phyloP scores from a whole-genome alignment of 2,888 invertebrate genomes.

The Dryomyza anilis region DNA sequence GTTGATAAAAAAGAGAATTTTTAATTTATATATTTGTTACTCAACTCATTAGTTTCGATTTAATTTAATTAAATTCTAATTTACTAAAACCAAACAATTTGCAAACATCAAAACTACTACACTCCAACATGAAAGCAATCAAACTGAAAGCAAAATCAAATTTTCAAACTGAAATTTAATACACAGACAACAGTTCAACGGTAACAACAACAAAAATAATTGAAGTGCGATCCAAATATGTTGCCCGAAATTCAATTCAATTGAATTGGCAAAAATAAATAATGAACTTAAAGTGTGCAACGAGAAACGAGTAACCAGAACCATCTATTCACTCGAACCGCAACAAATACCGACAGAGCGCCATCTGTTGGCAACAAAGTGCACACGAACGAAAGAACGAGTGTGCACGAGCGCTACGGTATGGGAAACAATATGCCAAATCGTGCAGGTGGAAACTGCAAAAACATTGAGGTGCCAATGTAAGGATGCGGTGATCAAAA shows the following conservation, averaged over 20 bases:
- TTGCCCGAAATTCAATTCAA: not conserved
- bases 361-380: slow-evolving; percentile 7
- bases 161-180: slow-evolving; percentile 1
- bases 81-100: not conserved
- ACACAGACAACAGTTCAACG: not conserved
- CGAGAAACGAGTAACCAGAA: not conserved
- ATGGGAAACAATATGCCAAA: not conserved
- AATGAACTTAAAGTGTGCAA: slow-evolving; percentile 1
- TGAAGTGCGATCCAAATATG: not conserved
- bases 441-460: not conserved
- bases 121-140: slow-evolving; percentile 3
- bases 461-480: not conserved
- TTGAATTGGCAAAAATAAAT: not conserved
- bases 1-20: too few species aligned
- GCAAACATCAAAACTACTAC: not conserved
- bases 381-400: not conserved
- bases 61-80: too few species aligned
- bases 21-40: too few species aligned
- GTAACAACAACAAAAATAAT: not conserved
- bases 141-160: slow-evolving; percentile 17
- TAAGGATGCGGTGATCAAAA: not conserved
- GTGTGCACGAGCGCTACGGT: not conserved
- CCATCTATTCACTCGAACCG: not conserved
- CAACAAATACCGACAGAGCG: slow-evolving; percentile 11
- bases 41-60: too few species aligned